A percentile compares a stretch with the other conserved stretches of the same genome.
Evolutionary conservation across 2,888 invertebrate species (phyloP).

Genomic region (Sphaeridia pumilis): DNA sequence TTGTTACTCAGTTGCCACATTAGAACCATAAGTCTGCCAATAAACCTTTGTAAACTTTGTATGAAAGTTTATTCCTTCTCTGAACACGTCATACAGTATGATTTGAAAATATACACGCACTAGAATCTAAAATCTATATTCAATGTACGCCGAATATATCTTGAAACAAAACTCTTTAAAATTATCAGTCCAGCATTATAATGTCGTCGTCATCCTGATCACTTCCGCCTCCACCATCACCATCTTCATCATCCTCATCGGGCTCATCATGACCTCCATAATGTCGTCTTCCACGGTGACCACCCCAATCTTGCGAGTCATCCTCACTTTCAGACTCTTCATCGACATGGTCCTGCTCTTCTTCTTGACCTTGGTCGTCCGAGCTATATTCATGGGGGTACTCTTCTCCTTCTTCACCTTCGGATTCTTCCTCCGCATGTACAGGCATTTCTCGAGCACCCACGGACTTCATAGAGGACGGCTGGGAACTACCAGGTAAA

Average conservation of each 20-base stretch:
- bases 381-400: constrained; percentile 12
- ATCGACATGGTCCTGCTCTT: constrained; percentile 9
- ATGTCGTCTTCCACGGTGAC: neutral
- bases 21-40: neutral
- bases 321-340: neutral
- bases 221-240: no score
- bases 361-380: constrained; percentile 13
- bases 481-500: neutral
- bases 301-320: no score
- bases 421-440: constrained; percentile 11
- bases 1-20: constrained; percentile 6
- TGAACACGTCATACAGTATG: neutral
- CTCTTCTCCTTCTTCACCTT: constrained; percentile 14
- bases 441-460: constrained; percentile 13
- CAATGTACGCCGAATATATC: neutral
- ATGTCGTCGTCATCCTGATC: constrained; percentile 20
- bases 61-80: neutral
- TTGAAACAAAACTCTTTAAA: neutral
- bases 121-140: neutral
- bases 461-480: neutral
- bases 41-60: neutral
- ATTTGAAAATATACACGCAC: neutral
- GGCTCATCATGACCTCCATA: constrained; percentile 9
- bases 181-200: constrained; percentile 14
- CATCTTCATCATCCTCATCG: constrained; percentile 6